Conservation (phyloP, 2,113 vertebrate species). For the Stigmatopora nigra region DNA sequence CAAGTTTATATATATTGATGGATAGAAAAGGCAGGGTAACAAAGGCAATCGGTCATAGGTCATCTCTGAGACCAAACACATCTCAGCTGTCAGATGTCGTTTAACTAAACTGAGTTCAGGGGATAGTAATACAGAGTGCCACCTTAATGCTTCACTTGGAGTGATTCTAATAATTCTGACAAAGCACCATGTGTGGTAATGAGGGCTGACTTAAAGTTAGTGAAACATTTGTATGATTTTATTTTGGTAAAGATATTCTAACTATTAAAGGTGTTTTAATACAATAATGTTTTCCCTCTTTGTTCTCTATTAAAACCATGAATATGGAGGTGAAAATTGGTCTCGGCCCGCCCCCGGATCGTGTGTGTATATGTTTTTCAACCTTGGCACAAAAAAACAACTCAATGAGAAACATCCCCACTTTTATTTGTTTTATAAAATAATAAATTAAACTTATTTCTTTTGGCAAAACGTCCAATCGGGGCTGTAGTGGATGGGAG, state of each 20-base stretch:
- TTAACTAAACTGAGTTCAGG: conserved; percentile 51
- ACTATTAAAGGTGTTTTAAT: background rate
- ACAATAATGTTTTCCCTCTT: background rate
- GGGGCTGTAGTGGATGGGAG: too few relatives aligned
- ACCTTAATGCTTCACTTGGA: conserved; percentile 42
- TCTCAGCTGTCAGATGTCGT: conserved; percentile 54
- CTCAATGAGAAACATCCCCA: too few relatives aligned
- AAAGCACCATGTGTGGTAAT: conserved; percentile 30
- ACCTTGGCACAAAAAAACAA: too few relatives aligned
- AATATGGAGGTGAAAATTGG: too few relatives aligned
- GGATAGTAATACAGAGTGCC: conserved; percentile 53
- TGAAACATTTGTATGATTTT: conserved; percentile 27
- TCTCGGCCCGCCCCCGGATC: too few relatives aligned
- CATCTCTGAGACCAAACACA: conserved; percentile 52
- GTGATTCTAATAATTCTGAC: conserved; percentile 49
- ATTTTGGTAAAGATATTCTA: background rate
- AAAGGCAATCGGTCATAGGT: conserved; percentile 46
- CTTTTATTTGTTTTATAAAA: too few relatives aligned
- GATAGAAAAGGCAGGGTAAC: conserved; percentile 25
- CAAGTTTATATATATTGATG: conserved; percentile 15
- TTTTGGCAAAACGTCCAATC: too few relatives aligned
- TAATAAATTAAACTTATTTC: too few relatives aligned
- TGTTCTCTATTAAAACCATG: too few relatives aligned
- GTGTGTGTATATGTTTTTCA: too few relatives aligned
- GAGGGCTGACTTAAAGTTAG: conserved; percentile 23